These are phyloP conservation scores for honey bee (Apis mellifera) DNA, from an alignment of 1,140 invertebrate genomes.

Conservation along the genomic window Amel_HAv3.1 CM009931.2:25514001-25514500, in stretches of 20 bases:
- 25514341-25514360: not conserved
- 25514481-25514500: no score
- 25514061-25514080: not conserved
- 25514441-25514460: no score
- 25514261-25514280: constrained; percentile 23
- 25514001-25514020: no score
- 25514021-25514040: no score
- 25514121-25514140: constrained; percentile 29
- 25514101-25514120: constrained; percentile 9
- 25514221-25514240: constrained; percentile 51
- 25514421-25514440: no score
- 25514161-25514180: constrained; percentile 46
- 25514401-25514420: no score
- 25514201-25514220: constrained; percentile 37
- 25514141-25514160: not conserved
- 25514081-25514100: constrained; percentile 24
- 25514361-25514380: no score
- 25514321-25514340: not conserved
- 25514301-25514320: constrained; percentile 25
- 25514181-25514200: not conserved
- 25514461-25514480: no score
- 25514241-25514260: constrained; percentile 39
- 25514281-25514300: constrained; percentile 48
- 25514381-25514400: no score
- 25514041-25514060: not conserved